A percentile compares a stretch with the other conserved stretches of the same genome.
phyloP scores from a whole-genome alignment of 2,888 invertebrate species.

The Polyommatus icarus region DNA sequence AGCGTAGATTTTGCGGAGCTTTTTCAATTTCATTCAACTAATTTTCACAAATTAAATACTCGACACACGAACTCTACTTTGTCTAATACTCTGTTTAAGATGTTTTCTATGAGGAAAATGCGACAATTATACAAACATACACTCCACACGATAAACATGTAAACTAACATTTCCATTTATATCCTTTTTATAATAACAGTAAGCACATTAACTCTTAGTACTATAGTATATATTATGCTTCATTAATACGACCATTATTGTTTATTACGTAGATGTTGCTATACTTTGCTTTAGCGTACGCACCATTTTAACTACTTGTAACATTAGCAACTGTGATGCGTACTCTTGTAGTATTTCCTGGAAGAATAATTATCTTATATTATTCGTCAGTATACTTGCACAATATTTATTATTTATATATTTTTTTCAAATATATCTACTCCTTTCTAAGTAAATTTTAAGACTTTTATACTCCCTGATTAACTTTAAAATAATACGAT shows the following conservation, averaged over 20 bases:
- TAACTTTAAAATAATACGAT: conserved; percentile 60
- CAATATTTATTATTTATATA: conserved; percentile 52
- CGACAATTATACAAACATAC: not conserved
- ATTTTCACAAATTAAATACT: conserved; percentile 73
- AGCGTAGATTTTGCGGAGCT: conserved; percentile 73
- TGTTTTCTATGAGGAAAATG: conserved; percentile 37
- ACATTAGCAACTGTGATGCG: conserved; percentile 76
- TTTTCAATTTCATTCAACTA: conserved; percentile 68
- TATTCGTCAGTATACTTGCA: conserved; percentile 42
- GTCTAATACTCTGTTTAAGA: conserved; percentile 39
- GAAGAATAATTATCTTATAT: conserved; percentile 14
- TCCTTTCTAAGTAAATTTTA: conserved; percentile 34
- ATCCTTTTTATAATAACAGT: conserved; percentile 24
- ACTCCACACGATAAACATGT: conserved; percentile 14
- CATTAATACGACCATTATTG: conserved; percentile 18
- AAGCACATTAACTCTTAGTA: conserved; percentile 6
- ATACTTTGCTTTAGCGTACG: conserved; percentile 67
- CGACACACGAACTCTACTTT: conserved; percentile 38
- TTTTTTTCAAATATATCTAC: conserved; percentile 60
- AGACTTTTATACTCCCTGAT: conserved; percentile 58
- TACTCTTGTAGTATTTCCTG: conserved; percentile 57
- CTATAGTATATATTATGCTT: conserved; percentile 21
- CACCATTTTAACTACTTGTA: conserved; percentile 58
- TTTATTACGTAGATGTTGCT: conserved; percentile 40
- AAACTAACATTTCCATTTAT: conserved; percentile 30